A percentile compares a stretch with the other conserved stretches of the same genome.
Conservation (phyloP, 2,888 invertebrate species). For the Perithous albicinctus region DNA sequence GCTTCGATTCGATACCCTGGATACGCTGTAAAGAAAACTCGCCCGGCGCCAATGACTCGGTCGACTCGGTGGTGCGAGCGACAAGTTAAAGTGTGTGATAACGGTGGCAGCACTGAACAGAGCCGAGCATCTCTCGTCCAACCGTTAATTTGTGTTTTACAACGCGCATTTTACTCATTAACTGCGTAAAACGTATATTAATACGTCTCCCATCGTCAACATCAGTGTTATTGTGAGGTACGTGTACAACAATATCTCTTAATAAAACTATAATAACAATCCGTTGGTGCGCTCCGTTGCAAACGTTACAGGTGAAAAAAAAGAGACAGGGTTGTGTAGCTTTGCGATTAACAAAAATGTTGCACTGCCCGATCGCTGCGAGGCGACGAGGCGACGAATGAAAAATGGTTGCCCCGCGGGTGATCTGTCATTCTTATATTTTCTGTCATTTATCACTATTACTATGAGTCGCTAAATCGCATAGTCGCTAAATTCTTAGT, state of each 20-base stretch:
- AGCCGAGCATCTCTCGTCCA: constrained; percentile 56
- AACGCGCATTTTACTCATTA: constrained; percentile 78
- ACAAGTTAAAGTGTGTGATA: constrained; percentile 44
- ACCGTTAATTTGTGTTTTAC: constrained; percentile 76
- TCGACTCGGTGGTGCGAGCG: no score
- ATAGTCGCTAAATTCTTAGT: constrained; percentile 73
- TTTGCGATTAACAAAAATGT: constrained; percentile 62
- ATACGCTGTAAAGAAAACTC: no score
- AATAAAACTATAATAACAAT: constrained; percentile 58
- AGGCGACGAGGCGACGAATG: constrained; percentile 54
- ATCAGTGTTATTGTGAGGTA: constrained; percentile 71
- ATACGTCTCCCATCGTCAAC: constrained; percentile 69
- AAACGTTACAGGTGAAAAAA: constrained; percentile 23
- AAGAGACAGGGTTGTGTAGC: background rate
- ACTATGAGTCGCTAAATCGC: constrained; percentile 71
- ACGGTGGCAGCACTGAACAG: constrained; percentile 78
- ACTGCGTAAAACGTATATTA: constrained; percentile 79
- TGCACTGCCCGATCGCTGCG: constrained; percentile 62
- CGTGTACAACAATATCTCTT: constrained; percentile 60
- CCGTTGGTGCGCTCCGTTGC: background rate
- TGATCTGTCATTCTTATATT: constrained; percentile 78
- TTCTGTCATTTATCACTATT: constrained; percentile 68
- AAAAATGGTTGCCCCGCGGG: constrained; percentile 77
- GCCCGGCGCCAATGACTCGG: constrained; percentile 26
- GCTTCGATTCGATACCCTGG: no score